phyloP scores from a whole-genome alignment of 2,797 vertebrate species.

The Enteromius afrohamiltoni region DNA sequence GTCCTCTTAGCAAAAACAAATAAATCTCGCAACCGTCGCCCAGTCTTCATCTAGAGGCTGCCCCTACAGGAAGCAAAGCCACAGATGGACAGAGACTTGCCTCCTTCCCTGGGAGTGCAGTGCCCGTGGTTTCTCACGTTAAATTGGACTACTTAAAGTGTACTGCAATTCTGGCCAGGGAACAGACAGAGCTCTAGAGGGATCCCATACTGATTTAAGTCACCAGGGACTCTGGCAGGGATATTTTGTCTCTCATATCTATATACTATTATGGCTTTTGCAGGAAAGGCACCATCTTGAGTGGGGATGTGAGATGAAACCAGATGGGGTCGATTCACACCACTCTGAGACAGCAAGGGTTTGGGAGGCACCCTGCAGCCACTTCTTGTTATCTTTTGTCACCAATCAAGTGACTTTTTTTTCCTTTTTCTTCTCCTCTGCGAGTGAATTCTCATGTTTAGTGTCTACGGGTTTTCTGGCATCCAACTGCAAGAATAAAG shows the following conservation, averaged over 20 bases:
- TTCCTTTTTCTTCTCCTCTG: slow-evolving; percentile 16
- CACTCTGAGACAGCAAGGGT: slow-evolving; percentile 78
- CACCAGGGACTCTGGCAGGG: slow-evolving; percentile 76
- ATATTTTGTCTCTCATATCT: slow-evolving; percentile 63
- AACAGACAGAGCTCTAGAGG: slow-evolving; percentile 74
- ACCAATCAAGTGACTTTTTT: slow-evolving; percentile 80
- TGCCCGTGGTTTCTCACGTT: slow-evolving; percentile 77
- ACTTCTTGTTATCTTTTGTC: slow-evolving; percentile 87
- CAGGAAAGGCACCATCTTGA: slow-evolving; percentile 71
- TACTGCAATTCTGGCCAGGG: slow-evolving; percentile 61
- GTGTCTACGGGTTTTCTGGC: slow-evolving; percentile 55
- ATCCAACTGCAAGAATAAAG: slow-evolving; percentile 53
- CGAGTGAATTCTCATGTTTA: slow-evolving; percentile 64
- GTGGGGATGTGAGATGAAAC: slow-evolving; percentile 77
- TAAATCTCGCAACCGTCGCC: slow-evolving; percentile 44
- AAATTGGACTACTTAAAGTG: slow-evolving; percentile 80
- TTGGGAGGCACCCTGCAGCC: slow-evolving; percentile 83
- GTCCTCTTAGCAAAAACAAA: slow-evolving; percentile 47
- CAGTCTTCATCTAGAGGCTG: slow-evolving; percentile 42
- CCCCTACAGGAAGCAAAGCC: slow-evolving; percentile 57
- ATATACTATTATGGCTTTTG: slow-evolving; percentile 70
- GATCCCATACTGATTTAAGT: slow-evolving; percentile 76
- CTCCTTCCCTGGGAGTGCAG: slow-evolving; percentile 50
- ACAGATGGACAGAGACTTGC: slow-evolving; percentile 64
- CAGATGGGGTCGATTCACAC: slow-evolving; percentile 87